phyloP scores from a whole-genome alignment of 2,113 vertebrate species.

The Eulemur macaco region DNA sequence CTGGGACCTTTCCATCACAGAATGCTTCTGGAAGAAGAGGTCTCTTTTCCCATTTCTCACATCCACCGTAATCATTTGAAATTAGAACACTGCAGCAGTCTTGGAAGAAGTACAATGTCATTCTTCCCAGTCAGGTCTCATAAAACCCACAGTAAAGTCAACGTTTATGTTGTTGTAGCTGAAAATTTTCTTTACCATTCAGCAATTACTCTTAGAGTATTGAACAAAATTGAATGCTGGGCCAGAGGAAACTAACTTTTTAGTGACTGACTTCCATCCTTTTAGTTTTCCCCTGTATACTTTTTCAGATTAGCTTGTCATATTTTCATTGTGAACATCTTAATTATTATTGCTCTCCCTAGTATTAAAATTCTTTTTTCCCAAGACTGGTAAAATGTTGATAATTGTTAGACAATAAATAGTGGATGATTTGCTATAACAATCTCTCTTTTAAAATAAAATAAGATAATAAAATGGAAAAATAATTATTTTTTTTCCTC shows the following conservation, averaged over 20 bases:
- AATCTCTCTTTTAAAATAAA: constrained; percentile 32
- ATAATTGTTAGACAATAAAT: neutral
- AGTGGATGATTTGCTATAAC: neutral
- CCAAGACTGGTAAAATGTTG: neutral
- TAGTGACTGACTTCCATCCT: neutral
- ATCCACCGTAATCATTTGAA: neutral
- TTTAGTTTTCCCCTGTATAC: neutral
- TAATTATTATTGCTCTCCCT: neutral
- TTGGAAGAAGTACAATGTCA: neutral
- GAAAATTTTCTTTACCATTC: neutral
- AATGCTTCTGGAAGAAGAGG: neutral
- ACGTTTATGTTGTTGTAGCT: neutral
- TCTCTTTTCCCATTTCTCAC: neutral
- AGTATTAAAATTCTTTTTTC: neutral
- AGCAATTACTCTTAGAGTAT: neutral
- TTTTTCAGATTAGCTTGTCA: neutral
- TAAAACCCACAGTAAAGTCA: neutral
- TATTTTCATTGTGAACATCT: neutral
- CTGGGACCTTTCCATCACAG: neutral
- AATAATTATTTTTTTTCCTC: neutral
- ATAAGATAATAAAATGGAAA: neutral
- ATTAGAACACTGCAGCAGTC: neutral
- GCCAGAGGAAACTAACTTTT: neutral
- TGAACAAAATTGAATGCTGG: neutral
- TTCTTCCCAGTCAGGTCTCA: neutral